phyloP scores from a whole-genome alignment of 2,797 vertebrate species.

The Argentina silus region DNA sequence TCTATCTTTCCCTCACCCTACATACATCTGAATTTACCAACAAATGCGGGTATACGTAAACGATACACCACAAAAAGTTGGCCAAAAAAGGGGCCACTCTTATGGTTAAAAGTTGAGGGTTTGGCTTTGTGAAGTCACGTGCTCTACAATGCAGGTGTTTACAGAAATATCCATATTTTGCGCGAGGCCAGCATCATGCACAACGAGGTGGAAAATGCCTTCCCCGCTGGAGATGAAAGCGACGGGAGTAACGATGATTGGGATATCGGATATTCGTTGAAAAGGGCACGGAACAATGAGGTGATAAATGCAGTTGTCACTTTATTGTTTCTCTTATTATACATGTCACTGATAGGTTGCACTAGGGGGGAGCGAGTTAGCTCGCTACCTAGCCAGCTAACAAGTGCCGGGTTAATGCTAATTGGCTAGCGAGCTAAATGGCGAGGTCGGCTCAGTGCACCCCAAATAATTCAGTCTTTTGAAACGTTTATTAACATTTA shows the following conservation, averaged over 20 bases:
- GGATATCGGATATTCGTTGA: slow-evolving; percentile 47
- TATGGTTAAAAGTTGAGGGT: too few species aligned
- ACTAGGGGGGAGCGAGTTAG: neutral
- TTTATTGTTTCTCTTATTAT: neutral
- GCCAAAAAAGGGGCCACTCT: too few species aligned
- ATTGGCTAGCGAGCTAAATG: too few species aligned
- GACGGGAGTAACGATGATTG: slow-evolving; percentile 72
- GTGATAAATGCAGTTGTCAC: slow-evolving; percentile 31
- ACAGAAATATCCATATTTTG: neutral
- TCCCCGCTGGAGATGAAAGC: slow-evolving; percentile 77
- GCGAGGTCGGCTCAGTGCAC: too few species aligned
- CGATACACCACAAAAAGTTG: too few species aligned
- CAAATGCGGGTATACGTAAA: too few species aligned
- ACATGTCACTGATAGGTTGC: neutral
- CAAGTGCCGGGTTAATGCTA: too few species aligned
- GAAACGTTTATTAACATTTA: too few species aligned
- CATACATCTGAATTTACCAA: too few species aligned
- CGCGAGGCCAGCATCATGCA: slow-evolving; percentile 30
- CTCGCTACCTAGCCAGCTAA: neutral
- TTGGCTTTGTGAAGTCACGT: neutral
- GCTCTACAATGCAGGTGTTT: neutral
- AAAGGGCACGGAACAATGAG: slow-evolving; percentile 17
- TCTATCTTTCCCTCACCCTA: too few species aligned
- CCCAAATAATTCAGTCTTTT: too few species aligned
- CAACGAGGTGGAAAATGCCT: slow-evolving; percentile 3